A percentile compares a stretch with the other conserved stretches of the same genome.
Evolutionary conservation across 2,797 vertebrate genomes (phyloP).

Genomic region (Pteropus rufus): DNA sequence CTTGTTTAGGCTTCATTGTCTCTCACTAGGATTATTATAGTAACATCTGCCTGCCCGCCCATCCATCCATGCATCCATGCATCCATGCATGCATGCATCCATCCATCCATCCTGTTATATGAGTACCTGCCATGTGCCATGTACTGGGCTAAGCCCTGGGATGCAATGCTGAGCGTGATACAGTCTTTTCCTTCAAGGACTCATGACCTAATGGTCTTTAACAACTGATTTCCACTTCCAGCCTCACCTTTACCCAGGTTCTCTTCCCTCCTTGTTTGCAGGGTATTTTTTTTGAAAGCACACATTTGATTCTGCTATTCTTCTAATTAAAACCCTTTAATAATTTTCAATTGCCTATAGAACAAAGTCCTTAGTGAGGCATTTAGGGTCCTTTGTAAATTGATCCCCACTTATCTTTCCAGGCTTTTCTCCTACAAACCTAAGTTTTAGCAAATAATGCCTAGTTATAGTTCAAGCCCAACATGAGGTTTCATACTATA

Average conservation of each 20-base stretch:
- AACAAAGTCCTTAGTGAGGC: not conserved
- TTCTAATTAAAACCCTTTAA: not conserved
- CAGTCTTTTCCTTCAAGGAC: not conserved
- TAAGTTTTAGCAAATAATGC: not conserved
- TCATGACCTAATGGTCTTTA: not conserved
- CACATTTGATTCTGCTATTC: not conserved
- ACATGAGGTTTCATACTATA: not conserved
- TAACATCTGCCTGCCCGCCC: not conserved
- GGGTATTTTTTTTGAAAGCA: constrained; percentile 28
- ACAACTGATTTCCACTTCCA: not conserved
- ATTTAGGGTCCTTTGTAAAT: constrained; percentile 20
- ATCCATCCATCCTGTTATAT: not conserved
- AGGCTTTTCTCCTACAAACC: not conserved
- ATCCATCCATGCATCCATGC: not conserved
- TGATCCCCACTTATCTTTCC: not conserved
- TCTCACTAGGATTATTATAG: not conserved
- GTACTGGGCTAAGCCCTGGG: not conserved
- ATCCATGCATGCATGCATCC: not conserved
- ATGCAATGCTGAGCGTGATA: not conserved
- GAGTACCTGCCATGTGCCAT: not conserved
- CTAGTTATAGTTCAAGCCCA: not conserved
- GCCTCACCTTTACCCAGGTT: not conserved
- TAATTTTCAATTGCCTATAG: not conserved
- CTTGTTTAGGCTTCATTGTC: not conserved
- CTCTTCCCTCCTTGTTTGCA: not conserved